Conservation (phyloP, 2,113 vertebrate species). For the Crotalus tigris region DNA sequence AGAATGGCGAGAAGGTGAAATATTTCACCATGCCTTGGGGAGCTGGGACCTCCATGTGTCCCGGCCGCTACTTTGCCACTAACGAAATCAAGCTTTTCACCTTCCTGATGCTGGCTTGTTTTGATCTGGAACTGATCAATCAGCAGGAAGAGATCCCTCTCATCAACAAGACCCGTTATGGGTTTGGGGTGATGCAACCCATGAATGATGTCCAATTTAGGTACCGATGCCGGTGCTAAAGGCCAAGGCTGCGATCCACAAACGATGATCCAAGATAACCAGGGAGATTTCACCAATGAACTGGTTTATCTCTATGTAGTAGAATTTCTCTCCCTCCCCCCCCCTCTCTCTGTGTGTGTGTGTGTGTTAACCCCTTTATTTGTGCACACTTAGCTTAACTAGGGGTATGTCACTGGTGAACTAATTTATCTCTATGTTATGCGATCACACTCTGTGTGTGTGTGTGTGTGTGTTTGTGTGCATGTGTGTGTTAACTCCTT, state of each 20-base stretch:
- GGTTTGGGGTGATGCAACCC: slow-evolving; percentile 84
- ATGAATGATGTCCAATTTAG: slow-evolving; percentile 73
- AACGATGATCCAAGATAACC: background rate
- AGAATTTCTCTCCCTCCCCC: too few species aligned
- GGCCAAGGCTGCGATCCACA: rapidly evolving
- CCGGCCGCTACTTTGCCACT: slow-evolving; percentile 84
- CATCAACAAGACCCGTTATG: slow-evolving; percentile 77
- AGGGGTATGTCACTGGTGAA: too few species aligned
- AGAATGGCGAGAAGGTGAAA: slow-evolving; percentile 79
- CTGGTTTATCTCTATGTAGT: background rate
- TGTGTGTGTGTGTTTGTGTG: too few species aligned
- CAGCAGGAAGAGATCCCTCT: slow-evolving; percentile 72
- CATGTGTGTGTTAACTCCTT: too few species aligned
- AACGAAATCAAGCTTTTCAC: slow-evolving; percentile 88
- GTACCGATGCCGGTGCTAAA: slow-evolving; percentile 69
- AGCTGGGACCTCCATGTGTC: slow-evolving; percentile 82
- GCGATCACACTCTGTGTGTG: too few species aligned
- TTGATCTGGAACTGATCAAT: slow-evolving; percentile 82
- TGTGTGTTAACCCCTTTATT: too few species aligned
- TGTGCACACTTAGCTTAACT: too few species aligned
- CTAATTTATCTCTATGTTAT: too few species aligned
- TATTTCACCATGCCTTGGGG: slow-evolving; percentile 92
- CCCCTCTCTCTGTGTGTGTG: too few species aligned
- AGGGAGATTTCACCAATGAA: too few species aligned
- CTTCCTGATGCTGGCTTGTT: slow-evolving; percentile 83